These are phyloP conservation scores for Betta splendens DNA, from an alignment of 2,797 vertebrate species.

Conservation along the genomic window DNA sequence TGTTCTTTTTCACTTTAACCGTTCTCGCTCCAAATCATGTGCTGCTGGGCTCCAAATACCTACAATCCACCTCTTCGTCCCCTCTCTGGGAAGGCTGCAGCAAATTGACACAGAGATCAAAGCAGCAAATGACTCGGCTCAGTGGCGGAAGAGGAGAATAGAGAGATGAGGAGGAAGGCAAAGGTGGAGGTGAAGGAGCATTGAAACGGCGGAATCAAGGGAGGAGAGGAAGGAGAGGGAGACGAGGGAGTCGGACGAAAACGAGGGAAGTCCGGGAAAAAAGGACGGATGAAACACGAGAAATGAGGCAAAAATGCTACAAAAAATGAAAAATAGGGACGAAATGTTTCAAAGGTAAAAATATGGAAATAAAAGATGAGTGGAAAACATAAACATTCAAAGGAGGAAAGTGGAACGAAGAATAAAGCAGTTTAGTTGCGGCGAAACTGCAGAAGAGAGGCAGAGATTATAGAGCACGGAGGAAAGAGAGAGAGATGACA, in stretches of 20 bases:
- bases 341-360: not conserved
- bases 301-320: not conserved
- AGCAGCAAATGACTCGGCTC: conserved; percentile 43
- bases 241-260: too few species aligned
- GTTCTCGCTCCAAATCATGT: conserved; percentile 25
- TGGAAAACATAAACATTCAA: not conserved
- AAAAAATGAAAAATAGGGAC: not conserved
- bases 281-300: not conserved
- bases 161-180: conserved; percentile 9
- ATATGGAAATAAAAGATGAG: not conserved
- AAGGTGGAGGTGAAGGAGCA: conserved; percentile 11
- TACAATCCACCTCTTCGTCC: conserved; percentile 17
- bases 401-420: conserved; percentile 1
- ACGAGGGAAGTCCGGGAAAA: not conserved
- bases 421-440: conserved; percentile 29
- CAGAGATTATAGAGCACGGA: conserved; percentile 36
- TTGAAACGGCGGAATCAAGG: not conserved
- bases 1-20: conserved; percentile 5
- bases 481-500: conserved; percentile 21
- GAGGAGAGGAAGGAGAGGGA: not conserved
- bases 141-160: conserved; percentile 32
- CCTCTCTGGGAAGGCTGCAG: conserved; percentile 25
- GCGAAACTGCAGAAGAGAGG: conserved; percentile 12
- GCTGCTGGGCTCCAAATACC: conserved; percentile 18
- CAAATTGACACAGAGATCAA: conserved; percentile 56